phyloP scores from a whole-genome alignment of 2,888 invertebrate genomes.

The Lasioglossum zephyrum region DNA sequence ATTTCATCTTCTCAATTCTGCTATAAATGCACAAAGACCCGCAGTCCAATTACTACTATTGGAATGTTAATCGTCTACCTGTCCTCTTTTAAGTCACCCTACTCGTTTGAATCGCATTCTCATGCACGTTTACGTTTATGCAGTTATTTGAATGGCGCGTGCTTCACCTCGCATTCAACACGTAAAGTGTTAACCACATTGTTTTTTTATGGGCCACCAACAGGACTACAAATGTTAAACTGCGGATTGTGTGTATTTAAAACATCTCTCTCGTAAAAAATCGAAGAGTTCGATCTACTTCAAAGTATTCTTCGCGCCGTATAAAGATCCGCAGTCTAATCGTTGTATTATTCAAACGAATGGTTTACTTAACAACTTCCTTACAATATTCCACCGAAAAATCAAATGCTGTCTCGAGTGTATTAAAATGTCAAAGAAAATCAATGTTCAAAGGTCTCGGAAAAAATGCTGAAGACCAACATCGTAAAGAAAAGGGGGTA shows the following conservation, averaged over 20 bases:
- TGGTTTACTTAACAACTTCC: background rate
- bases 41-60: background rate
- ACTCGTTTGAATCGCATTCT: background rate
- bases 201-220: background rate
- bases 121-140: background rate
- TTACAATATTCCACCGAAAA: background rate
- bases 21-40: no score
- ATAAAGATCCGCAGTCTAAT: background rate
- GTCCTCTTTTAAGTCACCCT: background rate
- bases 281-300: background rate
- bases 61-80: background rate
- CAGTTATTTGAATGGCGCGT: background rate
- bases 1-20: no score
- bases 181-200: background rate
- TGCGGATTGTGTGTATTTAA: background rate
- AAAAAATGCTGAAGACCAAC: background rate
- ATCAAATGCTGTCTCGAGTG: background rate
- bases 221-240: background rate
- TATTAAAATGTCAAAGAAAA: background rate
- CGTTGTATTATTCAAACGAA: background rate
- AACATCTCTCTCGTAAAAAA: background rate
- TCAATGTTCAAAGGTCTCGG: background rate
- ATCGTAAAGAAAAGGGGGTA: background rate
- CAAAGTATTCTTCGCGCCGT: background rate
- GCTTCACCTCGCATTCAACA: background rate